These are phyloP conservation scores for Channa argus DNA, from an alignment of 2,113 vertebrate species.

Conservation along the genomic window DNA sequence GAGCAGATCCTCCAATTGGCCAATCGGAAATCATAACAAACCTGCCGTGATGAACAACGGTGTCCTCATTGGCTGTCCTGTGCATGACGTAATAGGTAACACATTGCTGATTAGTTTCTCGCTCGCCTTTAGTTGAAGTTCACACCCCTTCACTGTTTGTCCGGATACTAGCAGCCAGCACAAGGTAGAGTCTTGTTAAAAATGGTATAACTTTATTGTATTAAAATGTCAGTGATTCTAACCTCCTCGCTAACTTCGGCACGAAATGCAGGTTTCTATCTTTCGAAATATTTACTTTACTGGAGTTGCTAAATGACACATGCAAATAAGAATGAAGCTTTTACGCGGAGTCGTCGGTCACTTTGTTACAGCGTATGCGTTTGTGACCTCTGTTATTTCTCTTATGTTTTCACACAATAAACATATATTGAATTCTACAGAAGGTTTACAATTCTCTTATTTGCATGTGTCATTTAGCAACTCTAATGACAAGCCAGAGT, in stretches of 20 bases:
- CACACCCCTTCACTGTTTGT: neutral
- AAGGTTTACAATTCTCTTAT: no score
- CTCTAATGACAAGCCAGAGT: no score
- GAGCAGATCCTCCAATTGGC: conserved; percentile 74
- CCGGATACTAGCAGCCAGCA: neutral
- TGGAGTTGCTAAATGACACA: no score
- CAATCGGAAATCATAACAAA: conserved; percentile 66
- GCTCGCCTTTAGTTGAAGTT: neutral
- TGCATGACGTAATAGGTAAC: accelerated
- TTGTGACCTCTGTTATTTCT: neutral
- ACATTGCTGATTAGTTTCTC: conserved; percentile 17
- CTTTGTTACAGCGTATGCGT: neutral
- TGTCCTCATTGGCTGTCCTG: conserved; percentile 58
- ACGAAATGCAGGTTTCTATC: neutral
- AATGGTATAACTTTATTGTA: neutral
- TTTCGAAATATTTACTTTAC: neutral
- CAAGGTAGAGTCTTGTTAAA: conserved; percentile 20
- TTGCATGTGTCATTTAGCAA: no score
- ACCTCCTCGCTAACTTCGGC: no score
- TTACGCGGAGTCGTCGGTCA: neutral
- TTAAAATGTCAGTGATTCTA: neutral
- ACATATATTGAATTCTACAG: no score
- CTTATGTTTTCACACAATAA: no score
- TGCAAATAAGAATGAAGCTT: neutral
- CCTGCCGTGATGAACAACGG: conserved; percentile 41